A percentile compares a stretch with the other conserved stretches of the same genome.
phyloP scores from a whole-genome alignment of 2,797 vertebrate genomes.

The Oryzias dopingdopingensis region DNA sequence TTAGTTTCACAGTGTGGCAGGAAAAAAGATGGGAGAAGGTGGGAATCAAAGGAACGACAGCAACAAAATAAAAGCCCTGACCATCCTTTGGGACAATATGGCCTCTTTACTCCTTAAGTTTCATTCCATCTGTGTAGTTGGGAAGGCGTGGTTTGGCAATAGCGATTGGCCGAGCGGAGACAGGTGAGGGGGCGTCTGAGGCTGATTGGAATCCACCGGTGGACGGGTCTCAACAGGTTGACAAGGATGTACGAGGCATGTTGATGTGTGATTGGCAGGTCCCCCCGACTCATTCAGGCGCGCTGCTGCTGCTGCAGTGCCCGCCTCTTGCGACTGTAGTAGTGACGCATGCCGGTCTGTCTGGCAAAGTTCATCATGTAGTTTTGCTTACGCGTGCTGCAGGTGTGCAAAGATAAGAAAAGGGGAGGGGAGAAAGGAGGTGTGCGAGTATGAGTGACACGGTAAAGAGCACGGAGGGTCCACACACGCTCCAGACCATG shows the following conservation, averaged over 20 bases:
- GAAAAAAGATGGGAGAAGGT: slow-evolving; percentile 51
- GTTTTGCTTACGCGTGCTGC: slow-evolving; percentile 99
- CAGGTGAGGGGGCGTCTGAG: slow-evolving; percentile 56
- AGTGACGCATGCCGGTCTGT: slow-evolving; percentile 94
- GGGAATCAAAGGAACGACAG: slow-evolving; percentile 68
- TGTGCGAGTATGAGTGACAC: slow-evolving; percentile 38
- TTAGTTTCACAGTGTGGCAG: slow-evolving; percentile 82
- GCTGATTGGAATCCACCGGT: slow-evolving; percentile 70
- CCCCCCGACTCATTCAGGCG: slow-evolving; percentile 76
- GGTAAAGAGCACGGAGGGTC: background rate
- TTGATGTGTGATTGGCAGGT: slow-evolving; percentile 70
- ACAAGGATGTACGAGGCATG: slow-evolving; percentile 53
- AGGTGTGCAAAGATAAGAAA: slow-evolving; percentile 67
- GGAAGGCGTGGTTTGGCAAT: slow-evolving; percentile 66
- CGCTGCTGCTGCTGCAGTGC: slow-evolving; percentile 87
- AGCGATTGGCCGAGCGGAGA: slow-evolving; percentile 52
- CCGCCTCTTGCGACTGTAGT: slow-evolving; percentile 97
- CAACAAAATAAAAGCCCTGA: slow-evolving; percentile 68
- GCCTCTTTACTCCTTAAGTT: slow-evolving; percentile 65
- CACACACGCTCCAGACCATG: slow-evolving; percentile 35
- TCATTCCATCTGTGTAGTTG: slow-evolving; percentile 60
- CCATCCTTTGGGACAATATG: slow-evolving; percentile 64
- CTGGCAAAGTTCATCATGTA: slow-evolving; percentile 99
- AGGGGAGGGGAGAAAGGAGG: slow-evolving; percentile 28
- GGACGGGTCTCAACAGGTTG: slow-evolving; percentile 60